Evolutionary conservation across 2,888 invertebrate species (phyloP).

Genomic region (Drosophila anomalipes): DNA sequence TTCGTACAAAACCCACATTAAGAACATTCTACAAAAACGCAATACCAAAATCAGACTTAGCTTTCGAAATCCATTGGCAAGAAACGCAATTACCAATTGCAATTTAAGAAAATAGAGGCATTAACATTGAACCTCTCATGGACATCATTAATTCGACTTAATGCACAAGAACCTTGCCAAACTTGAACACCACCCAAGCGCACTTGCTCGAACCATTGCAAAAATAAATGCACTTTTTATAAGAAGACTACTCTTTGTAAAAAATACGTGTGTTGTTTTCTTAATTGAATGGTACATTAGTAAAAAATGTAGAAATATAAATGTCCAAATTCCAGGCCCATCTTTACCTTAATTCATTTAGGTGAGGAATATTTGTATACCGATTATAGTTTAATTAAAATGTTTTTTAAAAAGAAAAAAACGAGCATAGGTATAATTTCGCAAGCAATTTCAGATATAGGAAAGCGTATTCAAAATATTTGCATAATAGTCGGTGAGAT

Average conservation of each 20-base stretch:
- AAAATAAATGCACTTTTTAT: background rate
- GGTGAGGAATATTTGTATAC: background rate
- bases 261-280: no score
- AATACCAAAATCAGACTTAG: background rate
- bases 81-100: background rate
- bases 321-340: background rate
- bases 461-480: constrained; percentile 4
- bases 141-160: background rate
- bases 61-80: background rate
- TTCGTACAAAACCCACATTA: background rate
- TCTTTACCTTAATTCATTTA: background rate
- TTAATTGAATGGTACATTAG: no score
- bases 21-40: background rate
- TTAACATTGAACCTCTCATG: background rate
- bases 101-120: background rate
- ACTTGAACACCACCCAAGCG: background rate
- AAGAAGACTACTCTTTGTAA: background rate
- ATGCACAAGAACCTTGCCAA: background rate
- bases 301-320: background rate
- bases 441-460: background rate
- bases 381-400: background rate
- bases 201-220: background rate
- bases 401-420: background rate
- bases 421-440: background rate
- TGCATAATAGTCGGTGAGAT: background rate